These are phyloP conservation scores for Calycopis cecrops DNA, from an alignment of 1,140 invertebrate species.

Conservation along the genomic window DNA sequence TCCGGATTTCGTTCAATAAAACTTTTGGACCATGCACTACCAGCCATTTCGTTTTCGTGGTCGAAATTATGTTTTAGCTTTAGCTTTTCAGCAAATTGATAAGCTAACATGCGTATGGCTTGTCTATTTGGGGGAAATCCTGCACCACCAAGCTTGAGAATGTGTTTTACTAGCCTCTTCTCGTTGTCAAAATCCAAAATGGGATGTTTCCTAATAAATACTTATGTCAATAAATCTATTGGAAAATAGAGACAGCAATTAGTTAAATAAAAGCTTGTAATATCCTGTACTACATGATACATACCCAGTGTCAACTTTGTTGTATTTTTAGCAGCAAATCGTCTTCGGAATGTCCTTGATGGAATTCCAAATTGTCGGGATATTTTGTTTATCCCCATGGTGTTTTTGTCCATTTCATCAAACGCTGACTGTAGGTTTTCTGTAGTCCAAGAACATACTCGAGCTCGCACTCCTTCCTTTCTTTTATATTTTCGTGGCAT, in stretches of 20 bases:
- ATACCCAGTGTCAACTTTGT: constrained; percentile 17
- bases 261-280: no score
- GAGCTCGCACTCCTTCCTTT: no score
- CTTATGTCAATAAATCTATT: no score
- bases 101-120: constrained; percentile 24
- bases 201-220: constrained; percentile 26
- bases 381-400: no score
- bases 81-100: constrained; percentile 34
- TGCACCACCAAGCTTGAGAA: constrained; percentile 20
- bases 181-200: constrained; percentile 23
- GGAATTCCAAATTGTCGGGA: constrained; percentile 30
- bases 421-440: no score
- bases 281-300: no score
- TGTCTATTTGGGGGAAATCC: constrained; percentile 27
- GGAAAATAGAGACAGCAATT: no score
- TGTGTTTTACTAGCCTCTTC: constrained; percentile 25
- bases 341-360: constrained; percentile 24
- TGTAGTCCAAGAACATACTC: no score
- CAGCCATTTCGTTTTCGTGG: constrained; percentile 25
- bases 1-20: constrained; percentile 31
- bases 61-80: constrained; percentile 29
- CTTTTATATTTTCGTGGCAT: no score
- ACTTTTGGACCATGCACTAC: constrained; percentile 27
- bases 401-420: no score
- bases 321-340: constrained; percentile 17